Conservation (phyloP, 2,797 vertebrate species). For the Siniperca undulata region DNA sequence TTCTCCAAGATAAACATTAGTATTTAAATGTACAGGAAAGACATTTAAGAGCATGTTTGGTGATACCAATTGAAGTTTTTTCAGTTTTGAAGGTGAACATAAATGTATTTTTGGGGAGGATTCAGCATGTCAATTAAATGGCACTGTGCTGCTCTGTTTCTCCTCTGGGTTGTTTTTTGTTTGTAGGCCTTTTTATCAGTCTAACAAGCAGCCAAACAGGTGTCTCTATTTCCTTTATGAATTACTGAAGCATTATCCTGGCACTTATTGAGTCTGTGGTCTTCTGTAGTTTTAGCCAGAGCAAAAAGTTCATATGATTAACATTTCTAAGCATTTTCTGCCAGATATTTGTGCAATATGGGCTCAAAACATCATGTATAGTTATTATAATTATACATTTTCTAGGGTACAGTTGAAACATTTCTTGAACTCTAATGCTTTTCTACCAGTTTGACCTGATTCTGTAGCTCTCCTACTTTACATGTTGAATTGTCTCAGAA, state of each 20-base stretch:
- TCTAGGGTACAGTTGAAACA: not conserved
- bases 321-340: not conserved
- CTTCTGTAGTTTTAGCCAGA: not conserved
- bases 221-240: not conserved
- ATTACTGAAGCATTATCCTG: not conserved
- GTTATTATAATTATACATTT: not conserved
- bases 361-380: not conserved
- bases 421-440: not conserved
- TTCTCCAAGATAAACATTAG: not conserved
- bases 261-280: not conserved
- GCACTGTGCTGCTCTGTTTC: not conserved
- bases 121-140: not conserved
- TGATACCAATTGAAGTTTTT: not conserved
- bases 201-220: not conserved
- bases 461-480: not conserved
- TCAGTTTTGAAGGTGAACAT: not conserved
- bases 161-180: not conserved
- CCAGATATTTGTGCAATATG: rapidly evolving
- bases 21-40: not conserved
- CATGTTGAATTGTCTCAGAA: not conserved
- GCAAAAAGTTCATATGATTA: not conserved
- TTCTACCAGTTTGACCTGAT: not conserved
- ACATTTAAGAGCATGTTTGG: not conserved
- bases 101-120: not conserved
- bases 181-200: not conserved